Base-by-base conservation (phyloP, 2,113 vertebrate genomes). In the Tupaia tana region DNA sequence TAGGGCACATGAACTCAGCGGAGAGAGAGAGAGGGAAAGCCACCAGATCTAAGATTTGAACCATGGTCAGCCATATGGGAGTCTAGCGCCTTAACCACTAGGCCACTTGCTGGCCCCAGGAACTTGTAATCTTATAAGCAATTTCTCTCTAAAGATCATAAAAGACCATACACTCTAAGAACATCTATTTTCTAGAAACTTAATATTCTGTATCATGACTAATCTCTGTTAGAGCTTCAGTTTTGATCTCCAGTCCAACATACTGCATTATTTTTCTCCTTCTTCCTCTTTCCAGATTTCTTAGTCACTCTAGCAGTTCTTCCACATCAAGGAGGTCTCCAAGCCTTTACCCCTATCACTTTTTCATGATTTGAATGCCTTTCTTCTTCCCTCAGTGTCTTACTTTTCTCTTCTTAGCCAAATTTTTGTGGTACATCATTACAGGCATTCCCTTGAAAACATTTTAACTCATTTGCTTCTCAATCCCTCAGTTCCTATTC, bases 121-220 rank as follows among this genome's bases (percentile, higher is more conserved):
- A 43, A 43, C 43, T 43, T 43, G 43, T 43, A 88, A 2, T 89
- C 54, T 63, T 73, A 77, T 0, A 67, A 58, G 11, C 13, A 87
- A 1, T 86, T 69, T 75, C 88, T 9, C 56, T 89, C 93, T 95
- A 86, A 91, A 81, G 59, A 59, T 14, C 22, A 87, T 90, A 14
- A 84, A 83, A 66, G 9, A 43, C 43, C 43, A 43, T 43, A 43
- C 43, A 43, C 77, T 77, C 52, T 54, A 89, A 71, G 25, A 31
- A 88, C 89, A 16, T 59, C 6, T 82, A 89, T 75, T 94, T 96
- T 10, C 67, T 91, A 16, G 58, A 89, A 74, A 27, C 91, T 96
- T 93, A 69, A n/a, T 95, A 94, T 84, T 87, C 29, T 10, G 10
- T 78, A 63, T 89, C 20, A n/a, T 93, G 4, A 6, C 70, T 54